Evolutionary conservation across 2,113 vertebrate genomes (phyloP).

Genomic region (Romanogobio albipinnatus): DNA sequence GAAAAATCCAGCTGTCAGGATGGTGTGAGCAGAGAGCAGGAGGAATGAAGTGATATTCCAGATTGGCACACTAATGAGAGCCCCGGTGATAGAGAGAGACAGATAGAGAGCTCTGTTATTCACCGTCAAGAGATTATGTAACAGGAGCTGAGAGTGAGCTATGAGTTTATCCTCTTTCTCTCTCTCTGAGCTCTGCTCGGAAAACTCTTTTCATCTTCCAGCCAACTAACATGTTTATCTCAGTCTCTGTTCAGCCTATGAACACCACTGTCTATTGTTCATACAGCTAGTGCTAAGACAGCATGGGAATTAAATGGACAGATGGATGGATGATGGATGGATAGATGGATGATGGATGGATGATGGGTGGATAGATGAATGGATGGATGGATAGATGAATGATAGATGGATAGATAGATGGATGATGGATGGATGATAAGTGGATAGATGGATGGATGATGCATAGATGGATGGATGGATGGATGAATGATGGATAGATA

Average conservation of each 20-base stretch:
- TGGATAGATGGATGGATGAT: too few relatives aligned
- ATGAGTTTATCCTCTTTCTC: constrained; percentile 22
- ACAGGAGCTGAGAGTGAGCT: constrained; percentile 37
- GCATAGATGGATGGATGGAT: too few relatives aligned
- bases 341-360: too few relatives aligned
- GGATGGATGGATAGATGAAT: too few relatives aligned
- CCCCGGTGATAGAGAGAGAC: neutral
- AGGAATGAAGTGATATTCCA: constrained; percentile 10
- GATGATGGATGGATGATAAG: too few relatives aligned
- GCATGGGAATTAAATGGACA: too few relatives aligned
- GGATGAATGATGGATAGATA: too few relatives aligned
- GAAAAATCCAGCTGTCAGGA: constrained; percentile 5
- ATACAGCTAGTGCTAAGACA: neutral
- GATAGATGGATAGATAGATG: too few relatives aligned
- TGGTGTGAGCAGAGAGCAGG: neutral
- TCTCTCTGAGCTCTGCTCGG: neutral
- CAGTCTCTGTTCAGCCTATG: neutral
- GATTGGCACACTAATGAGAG: neutral
- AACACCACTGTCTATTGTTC: neutral
- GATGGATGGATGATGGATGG: too few relatives aligned
- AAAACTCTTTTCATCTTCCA: neutral
- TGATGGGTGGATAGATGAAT: too few relatives aligned
- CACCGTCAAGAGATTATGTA: constrained; percentile 48
- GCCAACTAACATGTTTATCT: neutral
- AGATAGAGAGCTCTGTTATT: constrained; percentile 43